Evolutionary conservation across 2,888 invertebrate genomes (phyloP), one percentile per base, ranked within the genome.

Genomic region (Luperina nickerlii): DNA sequence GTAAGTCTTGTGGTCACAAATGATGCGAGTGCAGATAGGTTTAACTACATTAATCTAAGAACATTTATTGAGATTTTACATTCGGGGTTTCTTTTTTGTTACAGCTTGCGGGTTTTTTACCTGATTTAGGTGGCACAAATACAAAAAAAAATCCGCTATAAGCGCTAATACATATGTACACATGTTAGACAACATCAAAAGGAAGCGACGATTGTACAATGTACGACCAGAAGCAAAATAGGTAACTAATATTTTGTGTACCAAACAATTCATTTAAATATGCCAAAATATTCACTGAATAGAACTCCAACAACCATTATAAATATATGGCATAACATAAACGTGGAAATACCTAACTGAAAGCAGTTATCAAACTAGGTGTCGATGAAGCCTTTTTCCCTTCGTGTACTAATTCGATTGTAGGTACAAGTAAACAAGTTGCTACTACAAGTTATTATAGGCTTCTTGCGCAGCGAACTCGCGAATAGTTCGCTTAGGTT

Each of bases 381-480:
- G 90, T 89, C 81, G 63, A 90, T 79, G 89, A 89, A 90, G 89
- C 89, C 89, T 71, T 89, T 88, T 84, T 77, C 72, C 77, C 78
- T 67, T 18, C 86, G 73, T 80, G 83, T 86, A 70, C 77, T 89
- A 89, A 90, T 89, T 89, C 89, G 89, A 89, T 89, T 90, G 89
- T 32, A 32, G 32, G 32, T 89, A 86, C 81, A 77, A 83, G 83
- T 80, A 81, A 83, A 87, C 90, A 82, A 79, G 88, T 80, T 79
- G 70, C 51, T 66, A 78, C 63, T 81, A 70, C 70, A 81, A 78
- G 66, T 79, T 83, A 82, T 79, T 79, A 83, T 51, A 65, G 86
- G 78, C 57, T 81, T 82, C 74, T 82, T 82, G 72, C 70, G 74
- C 73, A 79, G 76, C 63, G 24, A 77, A 76, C 78, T 78, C 68